Conservation (phyloP, 2,888 invertebrate genomes). For the Crioceris asparagi region DNA sequence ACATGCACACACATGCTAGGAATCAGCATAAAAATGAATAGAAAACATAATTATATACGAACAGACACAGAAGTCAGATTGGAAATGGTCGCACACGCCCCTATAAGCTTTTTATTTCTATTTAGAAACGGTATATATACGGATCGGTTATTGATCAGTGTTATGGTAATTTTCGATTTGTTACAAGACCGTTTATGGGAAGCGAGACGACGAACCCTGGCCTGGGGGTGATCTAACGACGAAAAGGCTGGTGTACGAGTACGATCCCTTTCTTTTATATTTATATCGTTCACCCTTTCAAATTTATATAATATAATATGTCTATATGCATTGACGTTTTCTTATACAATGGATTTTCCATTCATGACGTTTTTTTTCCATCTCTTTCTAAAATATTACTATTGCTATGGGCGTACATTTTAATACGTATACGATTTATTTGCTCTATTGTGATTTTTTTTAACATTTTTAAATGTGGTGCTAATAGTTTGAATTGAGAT, state of each 20-base stretch:
- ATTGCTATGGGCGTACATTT: slow-evolving; percentile 37
- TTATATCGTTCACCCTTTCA: slow-evolving; percentile 21
- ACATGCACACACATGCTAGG: slow-evolving; percentile 24
- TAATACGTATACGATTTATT: slow-evolving; percentile 34
- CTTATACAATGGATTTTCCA: slow-evolving; percentile 29
- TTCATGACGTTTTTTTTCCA: slow-evolving; percentile 23
- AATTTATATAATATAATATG: too few species aligned
- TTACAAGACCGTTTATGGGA: slow-evolving; percentile 37
- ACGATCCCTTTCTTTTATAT: slow-evolving; percentile 26
- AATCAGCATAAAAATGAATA: slow-evolving; percentile 30
- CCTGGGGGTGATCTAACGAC: slow-evolving; percentile 5
- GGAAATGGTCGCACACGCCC: too few species aligned
- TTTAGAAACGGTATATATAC: too few species aligned
- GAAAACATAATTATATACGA: too few species aligned
- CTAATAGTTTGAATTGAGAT: slow-evolving; percentile 36
- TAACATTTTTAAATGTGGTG: slow-evolving; percentile 31
- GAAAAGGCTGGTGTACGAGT: too few species aligned
- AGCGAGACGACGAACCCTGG: slow-evolving; percentile 3
- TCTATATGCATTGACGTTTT: slow-evolving; percentile 28
- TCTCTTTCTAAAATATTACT: slow-evolving; percentile 15
- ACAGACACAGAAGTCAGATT: too few species aligned
- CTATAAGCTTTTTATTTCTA: too few species aligned
- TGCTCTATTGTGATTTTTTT: slow-evolving; percentile 22
- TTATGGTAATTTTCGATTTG: slow-evolving; percentile 37
- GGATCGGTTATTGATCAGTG: slow-evolving; percentile 31